A percentile compares a stretch with the other conserved stretches of the same genome.
Conservation (phyloP, 2,797 vertebrate genomes). For the Chromis chromis region DNA sequence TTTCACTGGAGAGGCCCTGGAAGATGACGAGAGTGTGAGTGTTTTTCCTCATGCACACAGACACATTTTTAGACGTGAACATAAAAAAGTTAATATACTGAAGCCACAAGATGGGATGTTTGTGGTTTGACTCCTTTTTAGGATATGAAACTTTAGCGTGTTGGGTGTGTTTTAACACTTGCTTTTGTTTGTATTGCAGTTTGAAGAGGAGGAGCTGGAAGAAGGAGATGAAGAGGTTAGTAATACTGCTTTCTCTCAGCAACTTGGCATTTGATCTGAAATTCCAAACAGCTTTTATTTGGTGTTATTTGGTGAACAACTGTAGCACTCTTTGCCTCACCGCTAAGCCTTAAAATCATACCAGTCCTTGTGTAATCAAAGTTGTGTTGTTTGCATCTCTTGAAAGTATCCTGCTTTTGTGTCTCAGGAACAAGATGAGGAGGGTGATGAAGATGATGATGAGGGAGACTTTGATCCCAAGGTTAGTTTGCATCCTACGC, state of each 20-base stretch:
- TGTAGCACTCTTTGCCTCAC: background rate
- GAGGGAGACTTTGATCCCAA: slow-evolving; percentile 90
- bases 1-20: slow-evolving; percentile 97
- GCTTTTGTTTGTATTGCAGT: slow-evolving; percentile 82
- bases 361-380: background rate
- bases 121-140: background rate
- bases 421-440: slow-evolving; percentile 89
- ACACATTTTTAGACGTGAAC: background rate
- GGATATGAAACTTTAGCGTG: background rate
- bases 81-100: slow-evolving; percentile 1
- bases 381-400: background rate
- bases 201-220: slow-evolving; percentile 95
- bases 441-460: slow-evolving; percentile 93
- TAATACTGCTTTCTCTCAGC: background rate
- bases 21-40: slow-evolving; percentile 96
- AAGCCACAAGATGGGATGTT: slow-evolving; percentile 5
- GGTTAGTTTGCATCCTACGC: slow-evolving; percentile 78
- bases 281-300: no score
- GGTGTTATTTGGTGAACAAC: no score
- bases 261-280: slow-evolving; percentile 15
- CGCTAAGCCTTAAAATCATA: background rate
- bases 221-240: slow-evolving; percentile 97
- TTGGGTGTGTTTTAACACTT: background rate
- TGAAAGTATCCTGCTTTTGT: slow-evolving; percentile 25
- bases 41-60: background rate